phyloP scores from a whole-genome alignment of 2,888 invertebrate genomes.

The Drosophila neutralis region DNA sequence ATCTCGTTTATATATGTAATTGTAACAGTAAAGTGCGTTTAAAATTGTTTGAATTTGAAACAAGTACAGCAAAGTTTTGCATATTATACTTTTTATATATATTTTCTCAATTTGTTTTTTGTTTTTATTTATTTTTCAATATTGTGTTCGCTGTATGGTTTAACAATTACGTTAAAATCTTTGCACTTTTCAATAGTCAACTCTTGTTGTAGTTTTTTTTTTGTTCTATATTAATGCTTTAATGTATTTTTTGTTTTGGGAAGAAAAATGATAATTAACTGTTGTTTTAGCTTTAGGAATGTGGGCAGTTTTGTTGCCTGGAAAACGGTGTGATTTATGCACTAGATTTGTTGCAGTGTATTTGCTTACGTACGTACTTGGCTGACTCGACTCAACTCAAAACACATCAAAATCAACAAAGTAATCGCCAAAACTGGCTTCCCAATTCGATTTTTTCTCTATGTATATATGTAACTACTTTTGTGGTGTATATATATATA shows the following conservation, averaged over 20 bases:
- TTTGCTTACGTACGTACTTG: slow-evolving; percentile 63
- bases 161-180: slow-evolving; percentile 79
- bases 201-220: slow-evolving; percentile 56
- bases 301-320: slow-evolving; percentile 59
- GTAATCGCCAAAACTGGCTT: slow-evolving; percentile 36
- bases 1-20: slow-evolving; percentile 24
- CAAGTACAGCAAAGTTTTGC: slow-evolving; percentile 72
- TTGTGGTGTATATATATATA: slow-evolving; percentile 21
- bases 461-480: slow-evolving; percentile 36
- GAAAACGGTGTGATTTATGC: slow-evolving; percentile 69
- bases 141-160: slow-evolving; percentile 77
- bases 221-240: slow-evolving; percentile 9
- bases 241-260: slow-evolving; percentile 15
- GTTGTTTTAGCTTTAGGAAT: slow-evolving; percentile 31
- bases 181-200: slow-evolving; percentile 79
- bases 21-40: slow-evolving; percentile 68
- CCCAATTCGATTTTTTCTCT: slow-evolving; percentile 7
- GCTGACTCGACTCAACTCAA: slow-evolving; percentile 44
- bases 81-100: slow-evolving; percentile 36
- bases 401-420: slow-evolving; percentile 41
- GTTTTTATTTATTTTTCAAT: slow-evolving; percentile 36
- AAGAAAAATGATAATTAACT: slow-evolving; percentile 6
- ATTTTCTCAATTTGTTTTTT: slow-evolving; percentile 14
- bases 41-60: slow-evolving; percentile 69
- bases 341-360: slow-evolving; percentile 32